phyloP scores from a whole-genome alignment of 1,140 invertebrate species.

The Littorina saxatilis region DNA sequence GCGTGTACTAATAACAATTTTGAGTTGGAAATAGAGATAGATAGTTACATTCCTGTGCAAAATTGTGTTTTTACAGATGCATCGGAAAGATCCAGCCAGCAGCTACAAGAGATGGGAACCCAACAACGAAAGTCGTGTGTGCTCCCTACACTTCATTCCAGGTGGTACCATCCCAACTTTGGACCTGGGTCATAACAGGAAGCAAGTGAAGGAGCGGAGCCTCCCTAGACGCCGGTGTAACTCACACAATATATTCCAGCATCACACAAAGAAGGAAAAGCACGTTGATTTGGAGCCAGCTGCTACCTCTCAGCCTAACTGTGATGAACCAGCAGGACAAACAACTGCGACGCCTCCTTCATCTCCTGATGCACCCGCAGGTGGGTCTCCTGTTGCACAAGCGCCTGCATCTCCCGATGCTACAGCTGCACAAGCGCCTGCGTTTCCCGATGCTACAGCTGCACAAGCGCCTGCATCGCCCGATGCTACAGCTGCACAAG shows the following conservation, averaged over 20 bases:
- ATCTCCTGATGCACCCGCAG: background rate
- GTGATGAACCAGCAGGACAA: background rate
- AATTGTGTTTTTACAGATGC: background rate
- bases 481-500: too few species aligned
- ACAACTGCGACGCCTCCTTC: background rate
- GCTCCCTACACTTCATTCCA: background rate
- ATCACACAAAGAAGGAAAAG: background rate
- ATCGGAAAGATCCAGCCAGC: background rate
- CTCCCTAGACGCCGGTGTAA: background rate
- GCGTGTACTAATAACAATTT: background rate
- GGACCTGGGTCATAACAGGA: background rate
- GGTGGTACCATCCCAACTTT: background rate
- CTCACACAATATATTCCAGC: background rate
- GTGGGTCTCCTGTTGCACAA: background rate
- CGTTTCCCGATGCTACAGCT: too few species aligned
- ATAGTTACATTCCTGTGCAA: background rate
- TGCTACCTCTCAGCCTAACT: too few species aligned
- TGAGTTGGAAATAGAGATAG: background rate
- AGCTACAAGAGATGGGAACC: background rate
- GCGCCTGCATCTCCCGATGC: too few species aligned
- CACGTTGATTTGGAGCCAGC: too few species aligned
- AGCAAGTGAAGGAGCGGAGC: background rate
- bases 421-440: too few species aligned
- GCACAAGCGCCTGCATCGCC: too few species aligned
- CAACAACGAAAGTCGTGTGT: background rate